phyloP scores from a whole-genome alignment of 2,888 invertebrate species.

The Trichacis sp. region DNA sequence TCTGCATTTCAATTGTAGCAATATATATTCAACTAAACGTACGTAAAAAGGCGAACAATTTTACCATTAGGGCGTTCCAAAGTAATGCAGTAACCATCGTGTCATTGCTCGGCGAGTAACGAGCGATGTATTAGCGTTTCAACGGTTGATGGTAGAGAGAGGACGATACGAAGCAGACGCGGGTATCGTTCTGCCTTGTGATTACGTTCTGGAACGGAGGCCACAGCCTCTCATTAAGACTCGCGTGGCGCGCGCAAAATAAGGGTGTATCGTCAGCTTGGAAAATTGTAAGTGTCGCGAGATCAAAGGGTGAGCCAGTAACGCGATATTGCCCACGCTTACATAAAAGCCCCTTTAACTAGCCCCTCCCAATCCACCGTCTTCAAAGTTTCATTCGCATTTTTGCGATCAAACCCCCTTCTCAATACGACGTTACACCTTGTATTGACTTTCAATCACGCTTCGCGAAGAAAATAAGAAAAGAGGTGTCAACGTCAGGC shows the following conservation, averaged over 20 bases:
- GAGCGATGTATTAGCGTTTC: constrained; percentile 34
- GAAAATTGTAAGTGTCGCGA: constrained; percentile 70
- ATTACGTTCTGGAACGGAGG: constrained; percentile 46
- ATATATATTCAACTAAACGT: too few relatives aligned
- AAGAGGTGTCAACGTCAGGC: constrained; percentile 41
- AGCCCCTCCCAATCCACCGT: not conserved
- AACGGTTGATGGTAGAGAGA: constrained; percentile 29
- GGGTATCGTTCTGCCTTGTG: constrained; percentile 43
- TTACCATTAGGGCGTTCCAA: constrained; percentile 10
- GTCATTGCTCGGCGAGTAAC: constrained; percentile 34
- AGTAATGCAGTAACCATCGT: constrained; percentile 27
- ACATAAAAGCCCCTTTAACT: constrained; percentile 17
- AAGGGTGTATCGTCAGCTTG: constrained; percentile 67
- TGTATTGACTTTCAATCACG: constrained; percentile 31
- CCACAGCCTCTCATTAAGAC: constrained; percentile 66
- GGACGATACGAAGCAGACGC: constrained; percentile 40
- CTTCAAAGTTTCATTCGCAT: constrained; percentile 28
- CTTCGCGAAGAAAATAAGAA: constrained; percentile 39
- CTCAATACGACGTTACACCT: constrained; percentile 26
- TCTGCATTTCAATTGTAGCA: too few relatives aligned
- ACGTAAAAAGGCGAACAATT: too few relatives aligned
- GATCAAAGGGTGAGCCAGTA: constrained; percentile 67
- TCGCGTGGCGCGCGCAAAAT: constrained; percentile 62
- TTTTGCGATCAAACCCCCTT: constrained; percentile 19
- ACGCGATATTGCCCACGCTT: constrained; percentile 66